phyloP scores from a whole-genome alignment of 1,140 invertebrate genomes.

The Luehdorfia chinensis region DNA sequence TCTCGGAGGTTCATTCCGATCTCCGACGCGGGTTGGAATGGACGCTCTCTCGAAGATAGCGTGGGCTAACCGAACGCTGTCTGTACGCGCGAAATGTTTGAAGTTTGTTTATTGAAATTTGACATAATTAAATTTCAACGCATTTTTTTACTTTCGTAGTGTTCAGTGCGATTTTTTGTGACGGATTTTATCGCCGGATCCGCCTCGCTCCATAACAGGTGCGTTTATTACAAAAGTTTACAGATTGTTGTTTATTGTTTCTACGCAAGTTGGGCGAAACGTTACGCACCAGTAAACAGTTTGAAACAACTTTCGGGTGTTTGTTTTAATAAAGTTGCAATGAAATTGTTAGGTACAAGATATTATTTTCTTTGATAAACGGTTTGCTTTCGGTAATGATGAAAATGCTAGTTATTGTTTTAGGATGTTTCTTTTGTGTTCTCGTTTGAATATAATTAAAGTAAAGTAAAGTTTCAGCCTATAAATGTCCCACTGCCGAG shows the following conservation, averaged over 20 bases:
- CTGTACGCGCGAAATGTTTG: neutral
- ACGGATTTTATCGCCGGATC: neutral
- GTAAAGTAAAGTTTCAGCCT: too few relatives aligned
- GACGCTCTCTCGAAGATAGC: neutral
- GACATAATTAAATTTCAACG: neutral
- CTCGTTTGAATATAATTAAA: too few relatives aligned
- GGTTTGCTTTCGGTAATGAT: too few relatives aligned
- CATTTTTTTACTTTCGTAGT: neutral
- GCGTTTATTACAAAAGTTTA: neutral
- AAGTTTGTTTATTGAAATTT: conserved; percentile 2
- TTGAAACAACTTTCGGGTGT: too few relatives aligned
- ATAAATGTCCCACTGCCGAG: too few relatives aligned
- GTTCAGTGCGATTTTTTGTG: neutral
- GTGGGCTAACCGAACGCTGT: neutral
- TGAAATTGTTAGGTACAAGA: too few relatives aligned
- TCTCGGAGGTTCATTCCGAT: neutral
- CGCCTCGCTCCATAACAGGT: neutral
- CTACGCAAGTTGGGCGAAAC: too few relatives aligned
- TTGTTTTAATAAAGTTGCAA: too few relatives aligned
- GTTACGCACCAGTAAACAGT: too few relatives aligned
- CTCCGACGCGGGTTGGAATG: neutral
- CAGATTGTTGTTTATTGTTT: neutral
- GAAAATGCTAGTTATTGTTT: too few relatives aligned
- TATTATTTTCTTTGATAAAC: too few relatives aligned
- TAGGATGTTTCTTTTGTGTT: too few relatives aligned